Evolutionary conservation across 2,888 invertebrate species (phyloP), one percentile per base, ranked within the genome.

Genomic region (Macaria liturata): DNA sequence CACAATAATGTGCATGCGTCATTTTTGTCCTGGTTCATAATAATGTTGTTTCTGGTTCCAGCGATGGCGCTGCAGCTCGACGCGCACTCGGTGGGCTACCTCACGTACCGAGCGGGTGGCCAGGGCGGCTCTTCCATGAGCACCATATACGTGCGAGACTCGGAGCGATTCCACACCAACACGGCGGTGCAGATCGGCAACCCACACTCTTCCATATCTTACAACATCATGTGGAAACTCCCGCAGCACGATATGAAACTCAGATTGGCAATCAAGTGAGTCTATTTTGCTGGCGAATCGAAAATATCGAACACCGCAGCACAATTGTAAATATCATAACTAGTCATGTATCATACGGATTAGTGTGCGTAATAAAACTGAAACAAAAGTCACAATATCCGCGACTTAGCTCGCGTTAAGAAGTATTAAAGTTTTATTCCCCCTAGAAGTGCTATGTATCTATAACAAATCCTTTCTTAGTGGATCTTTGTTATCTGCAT

Each of bases 11-110:
- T 20, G 20, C 20, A 20, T 20, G 20, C 20, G 20, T 20, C 20
- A 20, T 20, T 20, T 20, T 20, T 20, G 20, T 20, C 20, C 20
- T 20, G 20, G 20, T 20, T 20, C 20, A 20, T 20, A 20, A 20
- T 20, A 20, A 2, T 9, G 4, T 3, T 32, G 0, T 47, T 6
- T 39, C 49, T 62, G 34, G 5, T 7, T 60, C 3, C 80, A 96
- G 96, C 96, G 4, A 84, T 98, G 73, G 97, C 96, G 1, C 94
- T 96, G 76, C 98, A 98, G 82, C 87, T 98, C 62, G 97, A 98
- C 74, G 96, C 96, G 57, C 95, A 97, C 76, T 96, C 97, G 0
- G 95, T 97, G 54, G 98, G 98, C 5, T 97, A 98, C 72, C 84
- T 99, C 42, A 96, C 97, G 0, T 97, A 97, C 78, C 95, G 97